Base-by-base conservation (phyloP, 1,140 invertebrate species). In the Pseudomyrmex cubaensis region DNA sequence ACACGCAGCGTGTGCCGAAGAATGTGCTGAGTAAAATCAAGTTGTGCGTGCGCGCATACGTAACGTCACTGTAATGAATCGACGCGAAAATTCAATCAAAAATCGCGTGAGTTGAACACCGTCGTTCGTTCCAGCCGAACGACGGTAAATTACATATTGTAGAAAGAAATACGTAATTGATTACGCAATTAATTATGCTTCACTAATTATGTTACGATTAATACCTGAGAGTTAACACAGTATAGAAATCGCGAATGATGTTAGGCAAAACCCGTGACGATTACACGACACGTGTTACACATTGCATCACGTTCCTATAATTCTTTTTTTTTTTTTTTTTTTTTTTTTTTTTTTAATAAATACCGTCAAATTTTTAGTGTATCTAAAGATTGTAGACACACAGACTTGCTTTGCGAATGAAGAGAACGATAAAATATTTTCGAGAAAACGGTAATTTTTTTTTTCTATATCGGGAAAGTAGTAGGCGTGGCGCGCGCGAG, bases 401-500 rank as follows among this genome's bases (percentile, higher is more conserved):
- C 35, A 35, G 35, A 35, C 5, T 35, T 35, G 0, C 0, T 35
- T 35, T 35, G 35, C 35, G 5, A 35, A 35, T 35, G 35, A 35
- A 35, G 35, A 35, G 35, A 35, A 35, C 35, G 35, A 35, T 35
- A 35, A 7, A 35, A 35, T 35, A 35, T 35, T 35, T 35, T 35
- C 35, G 0, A 35, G 7, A 35, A 35, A 1, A 10, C 15, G 54
- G 10, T 12, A 17, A 72, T 35, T 35, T 35, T 5, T 35, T 35
- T 35, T 35, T 35, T 35, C 35, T 35, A 35, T 35, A 35, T 35
- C 35, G 35, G 35, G 35, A 35, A 35, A 35, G 35, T 4, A 80
- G 22, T 77, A 67, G 76, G 76, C 7, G 76, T 25, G 76, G 66
- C 59, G 10, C 13, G 13, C 76, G 66, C 59, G 10, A 9, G 13